Evolutionary conservation across 2,797 vertebrate species (phyloP).

Genomic region (Cryptoblepharus egeriae): DNA sequence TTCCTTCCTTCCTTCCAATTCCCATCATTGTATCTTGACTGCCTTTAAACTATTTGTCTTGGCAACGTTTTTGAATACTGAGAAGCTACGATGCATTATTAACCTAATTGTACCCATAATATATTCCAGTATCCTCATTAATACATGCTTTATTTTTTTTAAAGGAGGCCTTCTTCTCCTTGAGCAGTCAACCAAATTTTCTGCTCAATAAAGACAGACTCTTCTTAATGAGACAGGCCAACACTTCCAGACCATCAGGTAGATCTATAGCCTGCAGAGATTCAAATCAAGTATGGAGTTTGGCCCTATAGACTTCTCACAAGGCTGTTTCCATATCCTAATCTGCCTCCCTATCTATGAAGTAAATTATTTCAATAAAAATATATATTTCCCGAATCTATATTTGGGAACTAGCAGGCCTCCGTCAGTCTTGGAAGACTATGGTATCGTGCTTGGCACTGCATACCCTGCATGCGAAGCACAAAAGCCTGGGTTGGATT

Average conservation of each 20-base stretch:
- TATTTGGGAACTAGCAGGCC: no score
- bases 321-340: no score
- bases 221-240: slow-evolving; percentile 74
- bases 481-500: no score
- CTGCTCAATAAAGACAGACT: slow-evolving; percentile 70
- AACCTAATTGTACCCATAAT: slow-evolving; percentile 75
- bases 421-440: no score
- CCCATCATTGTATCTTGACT: background rate
- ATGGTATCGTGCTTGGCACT: no score
- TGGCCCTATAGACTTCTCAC: no score
- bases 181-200: slow-evolving; percentile 76
- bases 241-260: slow-evolving; percentile 79
- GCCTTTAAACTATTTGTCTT: slow-evolving; percentile 32
- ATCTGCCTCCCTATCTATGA: no score
- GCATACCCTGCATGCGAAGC: no score
- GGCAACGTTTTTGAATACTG: slow-evolving; percentile 61
- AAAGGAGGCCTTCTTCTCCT: slow-evolving; percentile 68
- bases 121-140: slow-evolving; percentile 75
- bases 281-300: slow-evolving; percentile 56
- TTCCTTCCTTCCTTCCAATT: background rate
- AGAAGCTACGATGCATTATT: slow-evolving; percentile 72
- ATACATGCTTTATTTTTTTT: slow-evolving; percentile 72
- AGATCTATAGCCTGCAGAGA: slow-evolving; percentile 66
- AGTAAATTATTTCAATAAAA: no score
- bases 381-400: no score